These are phyloP conservation scores for Myotis vivesi DNA, from an alignment of 2,797 vertebrate genomes.

Conservation along the genomic window DNA sequence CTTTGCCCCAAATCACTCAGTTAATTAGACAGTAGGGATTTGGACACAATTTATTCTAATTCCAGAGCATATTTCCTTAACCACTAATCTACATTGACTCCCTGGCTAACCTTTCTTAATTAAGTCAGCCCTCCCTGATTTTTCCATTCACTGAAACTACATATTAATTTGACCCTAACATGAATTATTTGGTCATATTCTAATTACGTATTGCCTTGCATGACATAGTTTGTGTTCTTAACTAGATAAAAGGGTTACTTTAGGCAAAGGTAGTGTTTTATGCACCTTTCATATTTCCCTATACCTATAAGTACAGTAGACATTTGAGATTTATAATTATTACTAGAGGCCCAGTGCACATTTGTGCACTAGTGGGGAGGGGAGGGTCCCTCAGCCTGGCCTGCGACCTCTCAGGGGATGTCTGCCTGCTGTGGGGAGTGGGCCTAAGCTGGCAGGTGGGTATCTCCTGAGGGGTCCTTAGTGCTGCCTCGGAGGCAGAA, in stretches of 20 bases:
- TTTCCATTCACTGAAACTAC: conserved; percentile 33
- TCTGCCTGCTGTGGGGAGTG: too few relatives aligned
- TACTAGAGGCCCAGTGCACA: not conserved
- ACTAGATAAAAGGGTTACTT: not conserved
- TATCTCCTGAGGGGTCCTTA: too few relatives aligned
- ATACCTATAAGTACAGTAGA: not conserved
- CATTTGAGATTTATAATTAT: not conserved
- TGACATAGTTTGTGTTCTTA: conserved; percentile 21
- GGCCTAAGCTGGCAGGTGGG: too few relatives aligned
- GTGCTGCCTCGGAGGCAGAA: too few relatives aligned
- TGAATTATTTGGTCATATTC: conserved; percentile 27
- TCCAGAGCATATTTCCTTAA: conserved; percentile 10
- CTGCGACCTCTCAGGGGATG: too few relatives aligned
- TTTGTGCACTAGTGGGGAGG: too few relatives aligned
- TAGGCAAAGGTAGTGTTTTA: conserved; percentile 2
- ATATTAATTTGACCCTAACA: conserved; percentile 23
- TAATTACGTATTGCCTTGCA: conserved; percentile 32
- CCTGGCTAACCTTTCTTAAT: not conserved
- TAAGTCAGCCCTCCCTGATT: not conserved
- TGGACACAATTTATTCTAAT: conserved; percentile 22
- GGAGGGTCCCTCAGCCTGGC: too few relatives aligned
- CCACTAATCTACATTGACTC: not conserved
- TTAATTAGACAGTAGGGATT: conserved; percentile 23
- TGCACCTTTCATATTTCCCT: not conserved
- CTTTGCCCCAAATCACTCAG: not conserved